Evolutionary conservation across 2,113 vertebrate species (phyloP).

Genomic region (Misgurnus mizolepis): DNA sequence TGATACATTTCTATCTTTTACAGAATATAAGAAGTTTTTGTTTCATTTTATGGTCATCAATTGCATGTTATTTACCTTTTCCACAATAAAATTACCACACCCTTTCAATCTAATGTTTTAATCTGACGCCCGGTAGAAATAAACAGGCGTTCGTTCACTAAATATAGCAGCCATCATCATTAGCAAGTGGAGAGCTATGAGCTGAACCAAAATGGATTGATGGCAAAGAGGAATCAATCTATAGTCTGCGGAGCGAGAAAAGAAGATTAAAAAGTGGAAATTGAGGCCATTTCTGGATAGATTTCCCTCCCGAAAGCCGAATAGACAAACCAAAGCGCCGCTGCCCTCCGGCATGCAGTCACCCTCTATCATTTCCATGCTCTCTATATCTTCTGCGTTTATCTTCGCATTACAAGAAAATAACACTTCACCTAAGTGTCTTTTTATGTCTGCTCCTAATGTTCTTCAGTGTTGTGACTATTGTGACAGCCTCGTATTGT

Average conservation of each 20-base stretch:
- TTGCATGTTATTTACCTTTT: slow-evolving; percentile 40
- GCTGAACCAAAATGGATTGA: slow-evolving; percentile 47
- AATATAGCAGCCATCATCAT: slow-evolving; percentile 54
- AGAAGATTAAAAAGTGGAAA: slow-evolving; percentile 46
- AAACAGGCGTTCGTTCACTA: slow-evolving; percentile 38
- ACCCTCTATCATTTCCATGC: not conserved
- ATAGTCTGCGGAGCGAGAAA: slow-evolving; percentile 34
- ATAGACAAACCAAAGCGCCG: not conserved
- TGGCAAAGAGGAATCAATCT: slow-evolving; percentile 50
- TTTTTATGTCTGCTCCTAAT: slow-evolving; percentile 24
- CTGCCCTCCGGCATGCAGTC: slow-evolving; percentile 6
- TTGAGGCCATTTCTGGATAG: slow-evolving; percentile 45
- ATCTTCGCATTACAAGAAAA: slow-evolving; percentile 29
- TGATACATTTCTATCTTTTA: slow-evolving; percentile 17
- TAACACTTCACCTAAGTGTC: slow-evolving; percentile 24
- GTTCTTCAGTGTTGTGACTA: not conserved
- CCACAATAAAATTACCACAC: slow-evolving; percentile 42
- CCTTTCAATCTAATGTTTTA: slow-evolving; percentile 52
- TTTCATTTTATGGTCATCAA: slow-evolving; percentile 25
- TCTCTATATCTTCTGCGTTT: slow-evolving; percentile 21
- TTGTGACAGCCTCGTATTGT: not conserved
- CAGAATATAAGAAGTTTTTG: slow-evolving; percentile 27
- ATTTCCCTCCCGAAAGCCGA: slow-evolving; percentile 39
- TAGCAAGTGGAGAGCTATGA: slow-evolving; percentile 41
- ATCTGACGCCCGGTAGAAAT: slow-evolving; percentile 41